Conservation (phyloP, 2,888 invertebrate species). For the Cabera pusaria region DNA sequence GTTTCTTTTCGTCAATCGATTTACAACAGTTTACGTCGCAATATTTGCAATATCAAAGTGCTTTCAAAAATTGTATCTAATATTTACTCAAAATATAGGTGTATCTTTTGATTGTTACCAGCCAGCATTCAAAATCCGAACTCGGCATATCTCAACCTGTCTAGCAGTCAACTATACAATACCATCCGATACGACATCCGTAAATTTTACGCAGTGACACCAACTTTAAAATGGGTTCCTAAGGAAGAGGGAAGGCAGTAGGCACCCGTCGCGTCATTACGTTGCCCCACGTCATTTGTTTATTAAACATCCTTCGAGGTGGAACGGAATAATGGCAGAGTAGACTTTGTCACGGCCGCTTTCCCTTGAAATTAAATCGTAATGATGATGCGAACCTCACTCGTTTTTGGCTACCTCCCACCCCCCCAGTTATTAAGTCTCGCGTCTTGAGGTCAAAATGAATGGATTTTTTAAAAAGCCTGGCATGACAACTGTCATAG, state of each 20-base stretch:
- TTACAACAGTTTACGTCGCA: too few relatives aligned
- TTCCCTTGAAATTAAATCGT: conserved; percentile 79
- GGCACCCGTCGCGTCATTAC: conserved; percentile 66
- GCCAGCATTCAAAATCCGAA: too few relatives aligned
- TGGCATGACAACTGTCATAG: conserved; percentile 71
- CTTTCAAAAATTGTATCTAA: too few relatives aligned
- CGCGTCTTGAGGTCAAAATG: conserved; percentile 77
- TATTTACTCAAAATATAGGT: too few relatives aligned
- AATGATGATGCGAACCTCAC: conserved; percentile 75
- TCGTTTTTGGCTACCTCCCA: conserved; percentile 58
- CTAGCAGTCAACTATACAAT: conserved; percentile 17
- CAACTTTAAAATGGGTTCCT: conserved; percentile 63
- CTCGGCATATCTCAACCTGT: conserved; percentile 6
- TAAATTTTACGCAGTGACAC: conserved; percentile 46
- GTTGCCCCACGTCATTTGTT: conserved; percentile 77
- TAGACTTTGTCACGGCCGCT: conserved; percentile 77
- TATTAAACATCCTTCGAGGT: conserved; percentile 79
- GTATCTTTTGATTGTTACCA: too few relatives aligned
- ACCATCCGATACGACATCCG: conserved; percentile 46
- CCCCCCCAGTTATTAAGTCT: conserved; percentile 70
- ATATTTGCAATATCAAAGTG: too few relatives aligned
- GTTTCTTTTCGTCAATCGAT: too few relatives aligned
- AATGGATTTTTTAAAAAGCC: conserved; percentile 74
- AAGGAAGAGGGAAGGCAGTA: conserved; percentile 56
- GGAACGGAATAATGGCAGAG: conserved; percentile 77